phyloP scores from a whole-genome alignment of 2,888 invertebrate genomes.

The Macrophya annulata region DNA sequence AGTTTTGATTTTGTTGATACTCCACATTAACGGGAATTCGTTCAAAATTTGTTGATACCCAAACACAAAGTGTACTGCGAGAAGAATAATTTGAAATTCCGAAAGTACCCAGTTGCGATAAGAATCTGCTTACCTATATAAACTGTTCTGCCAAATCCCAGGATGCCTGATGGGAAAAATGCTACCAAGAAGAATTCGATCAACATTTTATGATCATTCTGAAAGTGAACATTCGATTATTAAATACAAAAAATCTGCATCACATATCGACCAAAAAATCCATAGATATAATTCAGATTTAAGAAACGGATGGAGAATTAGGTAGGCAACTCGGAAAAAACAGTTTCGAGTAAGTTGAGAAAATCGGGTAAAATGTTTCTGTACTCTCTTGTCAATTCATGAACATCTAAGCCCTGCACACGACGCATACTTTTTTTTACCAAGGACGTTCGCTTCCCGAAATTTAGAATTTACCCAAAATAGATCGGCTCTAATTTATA shows the following conservation, averaged over 20 bases:
- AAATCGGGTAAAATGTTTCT: neutral
- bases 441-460: neutral
- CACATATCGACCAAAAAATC: neutral
- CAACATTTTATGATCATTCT: slow-evolving; percentile 68
- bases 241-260: neutral
- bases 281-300: neutral
- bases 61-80: neutral
- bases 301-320: neutral
- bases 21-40: neutral
- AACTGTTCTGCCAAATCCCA: slow-evolving; percentile 64
- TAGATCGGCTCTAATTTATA: neutral
- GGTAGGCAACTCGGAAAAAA: neutral
- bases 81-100: neutral
- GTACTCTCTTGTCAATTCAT: neutral
- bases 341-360: neutral
- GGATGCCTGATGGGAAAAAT: slow-evolving; percentile 61
- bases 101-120: neutral
- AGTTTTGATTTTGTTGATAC: neutral
- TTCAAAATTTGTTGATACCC: neutral
- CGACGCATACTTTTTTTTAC: neutral
- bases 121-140: slow-evolving; percentile 61
- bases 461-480: neutral
- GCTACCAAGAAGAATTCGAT: slow-evolving; percentile 62
- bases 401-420: neutral
- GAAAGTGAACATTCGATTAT: slow-evolving; percentile 40